Evolutionary conservation across 23 tunicate genomes (phyloP), one percentile per base, ranked within the genome.

Genomic region (Styela plicata): DNA sequence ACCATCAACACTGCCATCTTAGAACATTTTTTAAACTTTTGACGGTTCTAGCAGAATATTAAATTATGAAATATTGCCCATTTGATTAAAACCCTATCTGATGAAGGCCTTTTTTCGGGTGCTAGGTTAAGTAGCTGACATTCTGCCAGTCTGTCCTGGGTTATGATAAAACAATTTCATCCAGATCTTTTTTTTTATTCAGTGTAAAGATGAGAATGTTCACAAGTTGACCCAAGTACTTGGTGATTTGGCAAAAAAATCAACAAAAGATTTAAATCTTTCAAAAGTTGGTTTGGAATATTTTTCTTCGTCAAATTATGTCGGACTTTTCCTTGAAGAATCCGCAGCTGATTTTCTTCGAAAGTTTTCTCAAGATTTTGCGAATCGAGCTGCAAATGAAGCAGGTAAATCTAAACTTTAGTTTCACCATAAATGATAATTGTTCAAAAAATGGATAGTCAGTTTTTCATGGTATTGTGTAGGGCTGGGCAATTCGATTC

Each of bases 121-220:
- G 20, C 64, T 57, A 57, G 64, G 19, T 57, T 20, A 18, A 18
- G 64, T 18, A 57, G 64, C 64, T 57, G 19, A 18, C 19, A 57
- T 18, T 18, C 64, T 18, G n/a, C n/a, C n/a, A n/a, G n/a, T n/a
- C n/a, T n/a, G n/a, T n/a, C n/a, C n/a, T n/a, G n/a, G n/a, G n/a
- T 18, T 57, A 57, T 57, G 19, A 57, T 18, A 18, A 18, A 18
- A 57, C 64, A 57, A 57, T 57, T 18, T 57, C 64, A n/a, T 57
- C 18, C 20, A 18, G 64, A 25, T 78, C 23, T 78, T 0, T 27
- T n/a, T 79, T 65, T 74, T 30, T 19, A 74, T 83, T 20, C 74
- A 92, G 97, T 92, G 97, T 36, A 82, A 87, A 87, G 92, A 92
- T 80, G 91, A 92, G 67, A 87, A 80, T 33, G 97, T 92, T 0